A percentile compares a stretch with the other conserved stretches of the same genome.
phyloP scores from a whole-genome alignment of 1,140 invertebrate genomes.

The Drosophila burlai region DNA sequence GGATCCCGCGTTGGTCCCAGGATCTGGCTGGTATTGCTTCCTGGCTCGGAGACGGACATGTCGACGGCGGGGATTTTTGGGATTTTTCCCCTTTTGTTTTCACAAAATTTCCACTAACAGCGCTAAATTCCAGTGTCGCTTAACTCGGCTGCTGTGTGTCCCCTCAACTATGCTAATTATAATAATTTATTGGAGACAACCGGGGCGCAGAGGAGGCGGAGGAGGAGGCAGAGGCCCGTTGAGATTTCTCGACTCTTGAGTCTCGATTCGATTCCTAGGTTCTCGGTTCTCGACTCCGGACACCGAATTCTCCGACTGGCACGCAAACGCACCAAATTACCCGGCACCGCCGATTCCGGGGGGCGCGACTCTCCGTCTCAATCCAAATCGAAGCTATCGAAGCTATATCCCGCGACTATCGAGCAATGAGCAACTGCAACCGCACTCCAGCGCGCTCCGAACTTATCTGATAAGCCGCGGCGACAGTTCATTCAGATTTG shows the following conservation, averaged over 20 bases:
- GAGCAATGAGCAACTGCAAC: constrained; percentile 52
- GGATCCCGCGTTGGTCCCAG: constrained; percentile 86
- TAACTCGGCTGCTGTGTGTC: constrained; percentile 47
- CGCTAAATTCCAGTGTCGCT: constrained; percentile 53
- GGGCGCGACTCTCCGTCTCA: constrained; percentile 22
- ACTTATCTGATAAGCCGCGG: constrained; percentile 78
- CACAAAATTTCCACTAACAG: constrained; percentile 77
- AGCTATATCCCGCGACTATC: constrained; percentile 14
- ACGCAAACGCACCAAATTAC: constrained; percentile 68
- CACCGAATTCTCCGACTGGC: constrained; percentile 42
- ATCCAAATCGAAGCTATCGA: constrained; percentile 15
- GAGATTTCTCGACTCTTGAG: constrained; percentile 20
- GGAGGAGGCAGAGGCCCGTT: constrained; percentile 7
- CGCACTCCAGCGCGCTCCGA: constrained; percentile 73
- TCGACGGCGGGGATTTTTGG: constrained; percentile 10
- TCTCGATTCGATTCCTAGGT: constrained; percentile 15
- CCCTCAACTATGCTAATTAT: constrained; percentile 77
- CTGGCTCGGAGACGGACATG: constrained; percentile 19
- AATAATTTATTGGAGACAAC: constrained; percentile 75
- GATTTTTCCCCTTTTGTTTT: constrained; percentile 62
- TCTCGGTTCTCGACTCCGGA: constrained; percentile 2
- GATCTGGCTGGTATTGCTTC: constrained; percentile 16
- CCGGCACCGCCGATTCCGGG: constrained; percentile 27
- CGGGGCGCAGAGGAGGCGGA: constrained; percentile 11
- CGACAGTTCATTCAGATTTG: constrained; percentile 80